Percentiles rank a stretch among this genome's conserved stretches.
phyloP scores from a whole-genome alignment of 2,888 invertebrate species.

The Rhogogaster chlorosoma region DNA sequence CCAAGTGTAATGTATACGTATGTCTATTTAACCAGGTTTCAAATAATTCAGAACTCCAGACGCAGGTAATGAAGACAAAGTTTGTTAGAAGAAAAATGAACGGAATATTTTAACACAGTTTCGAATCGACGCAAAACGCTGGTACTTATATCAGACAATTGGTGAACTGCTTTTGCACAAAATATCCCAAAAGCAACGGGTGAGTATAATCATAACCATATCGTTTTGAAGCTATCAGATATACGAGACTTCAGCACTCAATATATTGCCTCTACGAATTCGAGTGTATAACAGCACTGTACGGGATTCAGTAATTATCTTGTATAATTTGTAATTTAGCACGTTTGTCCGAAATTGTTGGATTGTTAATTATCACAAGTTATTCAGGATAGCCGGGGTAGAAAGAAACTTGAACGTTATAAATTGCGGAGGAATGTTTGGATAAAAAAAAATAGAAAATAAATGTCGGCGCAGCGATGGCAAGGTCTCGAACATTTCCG shows the following conservation, averaged over 20 bases:
- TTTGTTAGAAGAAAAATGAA: background rate
- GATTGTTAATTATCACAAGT: background rate
- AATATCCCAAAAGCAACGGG: background rate
- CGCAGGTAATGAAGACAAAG: background rate
- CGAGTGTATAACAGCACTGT: background rate
- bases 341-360: background rate
- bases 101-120: background rate
- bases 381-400: background rate
- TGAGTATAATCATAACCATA: background rate
- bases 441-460: constrained; percentile 1
- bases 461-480: no score
- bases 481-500: no score
- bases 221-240: background rate
- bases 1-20: background rate
- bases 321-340: background rate
- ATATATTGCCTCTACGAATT: background rate
- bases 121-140: background rate
- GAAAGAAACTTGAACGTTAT: background rate
- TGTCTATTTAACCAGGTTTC: background rate
- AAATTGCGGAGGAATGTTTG: background rate
- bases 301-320: background rate
- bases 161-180: background rate
- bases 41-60: background rate
- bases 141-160: background rate
- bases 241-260: background rate